Conservation (phyloP, 2,113 vertebrate genomes). For the Muscicapa adusta region DNA sequence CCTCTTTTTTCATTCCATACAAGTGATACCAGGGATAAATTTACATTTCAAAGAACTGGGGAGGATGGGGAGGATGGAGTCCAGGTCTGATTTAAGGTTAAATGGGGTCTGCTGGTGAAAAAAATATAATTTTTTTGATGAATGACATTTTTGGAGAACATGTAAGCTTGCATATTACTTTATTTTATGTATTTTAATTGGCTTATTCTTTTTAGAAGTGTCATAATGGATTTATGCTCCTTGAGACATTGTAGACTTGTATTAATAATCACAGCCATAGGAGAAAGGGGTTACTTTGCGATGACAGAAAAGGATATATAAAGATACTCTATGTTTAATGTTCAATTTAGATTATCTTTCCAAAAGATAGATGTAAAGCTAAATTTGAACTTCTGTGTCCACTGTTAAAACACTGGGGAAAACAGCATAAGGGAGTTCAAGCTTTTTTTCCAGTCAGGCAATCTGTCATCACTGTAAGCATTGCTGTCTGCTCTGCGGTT, state of each 20-base stretch:
- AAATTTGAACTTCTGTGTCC: conserved; percentile 27
- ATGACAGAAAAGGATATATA: not conserved
- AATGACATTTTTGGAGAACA: not conserved
- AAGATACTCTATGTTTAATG: not conserved
- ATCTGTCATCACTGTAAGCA: conserved; percentile 59
- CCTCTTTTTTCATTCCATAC: not conserved
- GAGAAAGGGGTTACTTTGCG: not conserved
- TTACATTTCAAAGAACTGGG: not conserved
- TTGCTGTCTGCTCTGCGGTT: conserved; percentile 25
- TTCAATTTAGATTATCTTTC: not conserved
- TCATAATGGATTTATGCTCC: not conserved
- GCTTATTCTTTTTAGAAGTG: not conserved
- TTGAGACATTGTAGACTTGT: not conserved
- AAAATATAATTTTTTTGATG: not conserved
- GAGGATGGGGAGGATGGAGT: not conserved
- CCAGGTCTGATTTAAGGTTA: not conserved
- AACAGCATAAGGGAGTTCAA: conserved; percentile 32
- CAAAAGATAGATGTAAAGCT: not conserved
- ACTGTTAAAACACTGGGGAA: conserved; percentile 1
- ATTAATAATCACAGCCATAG: not conserved
- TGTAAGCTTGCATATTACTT: not conserved
- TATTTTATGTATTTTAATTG: not conserved
- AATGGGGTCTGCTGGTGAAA: not conserved
- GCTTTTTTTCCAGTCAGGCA: conserved; percentile 44
- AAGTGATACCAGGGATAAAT: not conserved